phyloP scores from a whole-genome alignment of 2,797 vertebrate genomes.

The Pelobates cultripes region DNA sequence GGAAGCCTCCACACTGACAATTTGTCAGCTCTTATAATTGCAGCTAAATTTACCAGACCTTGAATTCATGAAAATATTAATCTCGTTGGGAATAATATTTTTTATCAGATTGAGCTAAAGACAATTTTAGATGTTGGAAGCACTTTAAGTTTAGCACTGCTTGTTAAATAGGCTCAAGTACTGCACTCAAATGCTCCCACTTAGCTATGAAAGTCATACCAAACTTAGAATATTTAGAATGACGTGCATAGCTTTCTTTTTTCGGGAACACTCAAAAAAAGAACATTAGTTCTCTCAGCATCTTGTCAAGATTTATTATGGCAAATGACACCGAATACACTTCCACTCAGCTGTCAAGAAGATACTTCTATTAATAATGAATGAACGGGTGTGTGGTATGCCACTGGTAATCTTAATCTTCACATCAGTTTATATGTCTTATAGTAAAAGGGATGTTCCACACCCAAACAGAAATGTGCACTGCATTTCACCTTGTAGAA shows the following conservation, averaged over 20 bases:
- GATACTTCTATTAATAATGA: constrained; percentile 37
- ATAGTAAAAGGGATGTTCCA: not conserved
- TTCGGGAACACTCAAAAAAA: constrained; percentile 13
- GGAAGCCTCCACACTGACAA: too few species aligned
- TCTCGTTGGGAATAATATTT: too few species aligned
- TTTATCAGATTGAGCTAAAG: too few species aligned
- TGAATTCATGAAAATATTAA: too few species aligned
- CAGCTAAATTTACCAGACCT: too few species aligned
- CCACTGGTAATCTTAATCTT: not conserved
- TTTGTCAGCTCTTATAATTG: too few species aligned
- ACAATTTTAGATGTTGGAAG: too few species aligned
- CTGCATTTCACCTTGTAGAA: too few species aligned
- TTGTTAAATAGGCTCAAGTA: not conserved
- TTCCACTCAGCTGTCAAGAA: constrained; percentile 39
- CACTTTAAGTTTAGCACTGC: not conserved
- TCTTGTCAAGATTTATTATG: constrained; percentile 24
- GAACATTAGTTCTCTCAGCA: constrained; percentile 25
- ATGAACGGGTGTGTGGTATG: not conserved
- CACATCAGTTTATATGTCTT: not conserved
- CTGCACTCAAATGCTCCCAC: not conserved
- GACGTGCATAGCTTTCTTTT: constrained; percentile 20
- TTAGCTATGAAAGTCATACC: constrained; percentile 9
- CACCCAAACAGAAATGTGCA: not conserved
- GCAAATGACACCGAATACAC: not conserved
- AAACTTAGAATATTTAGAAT: constrained; percentile 4